Conservation (phyloP, 2,113 vertebrate genomes). For the Grus americana region DNA sequence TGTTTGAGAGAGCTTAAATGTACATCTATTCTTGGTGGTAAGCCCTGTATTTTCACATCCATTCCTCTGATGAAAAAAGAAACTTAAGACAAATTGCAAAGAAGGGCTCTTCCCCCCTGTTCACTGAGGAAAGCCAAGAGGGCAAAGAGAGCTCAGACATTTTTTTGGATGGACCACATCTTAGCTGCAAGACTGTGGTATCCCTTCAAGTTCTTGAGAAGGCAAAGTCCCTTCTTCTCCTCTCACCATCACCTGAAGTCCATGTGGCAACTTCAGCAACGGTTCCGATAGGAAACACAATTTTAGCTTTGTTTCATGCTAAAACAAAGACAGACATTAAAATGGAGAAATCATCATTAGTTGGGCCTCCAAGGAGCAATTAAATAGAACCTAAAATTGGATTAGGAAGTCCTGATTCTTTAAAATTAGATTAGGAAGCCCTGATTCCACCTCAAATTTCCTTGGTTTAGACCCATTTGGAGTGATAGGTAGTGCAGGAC, state of each 20-base stretch:
- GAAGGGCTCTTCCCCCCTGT: not conserved
- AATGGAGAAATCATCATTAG: not conserved
- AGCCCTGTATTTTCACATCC: conserved; percentile 4
- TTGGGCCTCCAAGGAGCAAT: not conserved
- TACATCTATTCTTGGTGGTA: not conserved
- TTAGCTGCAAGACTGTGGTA: not conserved
- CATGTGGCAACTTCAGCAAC: not conserved
- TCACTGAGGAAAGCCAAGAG: not conserved
- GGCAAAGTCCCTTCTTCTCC: not conserved
- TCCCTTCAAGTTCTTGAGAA: not conserved
- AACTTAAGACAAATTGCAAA: not conserved
- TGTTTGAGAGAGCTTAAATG: not conserved
- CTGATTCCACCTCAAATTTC: not conserved
- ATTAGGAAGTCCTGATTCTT: not conserved
- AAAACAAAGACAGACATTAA: not conserved
- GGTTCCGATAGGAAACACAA: not conserved
- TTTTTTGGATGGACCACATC: not conserved
- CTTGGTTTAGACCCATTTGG: not conserved
- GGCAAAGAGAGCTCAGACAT: not conserved
- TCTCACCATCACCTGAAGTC: not conserved
- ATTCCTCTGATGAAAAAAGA: not conserved
- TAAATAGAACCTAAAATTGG: not conserved
- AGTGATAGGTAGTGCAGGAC: not conserved
- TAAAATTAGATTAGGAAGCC: not conserved
- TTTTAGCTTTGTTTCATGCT: not conserved